These are phyloP conservation scores for Falco cherrug DNA, from an alignment of 2,797 vertebrate genomes.

Conservation along the genomic window DNA sequence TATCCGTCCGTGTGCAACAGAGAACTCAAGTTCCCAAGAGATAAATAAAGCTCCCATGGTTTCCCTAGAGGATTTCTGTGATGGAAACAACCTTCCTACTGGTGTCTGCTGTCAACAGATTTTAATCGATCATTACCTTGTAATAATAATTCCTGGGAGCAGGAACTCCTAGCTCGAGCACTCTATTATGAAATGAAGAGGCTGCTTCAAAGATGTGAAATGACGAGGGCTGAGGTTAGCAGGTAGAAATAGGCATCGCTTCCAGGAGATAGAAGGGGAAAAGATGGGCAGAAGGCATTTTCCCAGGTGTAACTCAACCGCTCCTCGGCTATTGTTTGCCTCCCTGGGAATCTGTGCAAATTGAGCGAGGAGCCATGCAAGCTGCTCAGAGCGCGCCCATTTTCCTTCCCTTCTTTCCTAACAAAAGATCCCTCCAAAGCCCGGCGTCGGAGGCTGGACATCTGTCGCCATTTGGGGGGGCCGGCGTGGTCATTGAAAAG, in stretches of 20 bases:
- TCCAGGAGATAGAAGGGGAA: neutral
- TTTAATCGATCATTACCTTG: conserved; percentile 24
- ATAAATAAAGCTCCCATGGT: neutral
- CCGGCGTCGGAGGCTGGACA: conserved; percentile 84
- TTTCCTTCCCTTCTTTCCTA: conserved; percentile 48
- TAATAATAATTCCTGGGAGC: neutral
- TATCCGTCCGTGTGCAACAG: neutral
- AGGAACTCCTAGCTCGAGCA: neutral
- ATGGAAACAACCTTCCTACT: neutral
- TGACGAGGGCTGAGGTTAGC: conserved; percentile 42
- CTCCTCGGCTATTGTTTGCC: conserved; percentile 78
- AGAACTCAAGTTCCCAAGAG: neutral
- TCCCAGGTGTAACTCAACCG: conserved; percentile 76
- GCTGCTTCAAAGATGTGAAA: conserved; percentile 1
- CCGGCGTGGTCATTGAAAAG: conserved; percentile 81
- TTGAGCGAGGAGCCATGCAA: conserved; percentile 54
- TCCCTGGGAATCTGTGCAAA: conserved; percentile 76
- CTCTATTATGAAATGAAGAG: neutral
- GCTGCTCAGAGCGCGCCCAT: conserved; percentile 59
- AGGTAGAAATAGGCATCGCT: conserved; percentile 40
- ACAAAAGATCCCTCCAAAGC: conserved; percentile 74
- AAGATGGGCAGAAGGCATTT: conserved; percentile 9
- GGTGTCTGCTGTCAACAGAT: conserved; percentile 18
- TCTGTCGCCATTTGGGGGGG: conserved; percentile 85
- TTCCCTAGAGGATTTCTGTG: conserved; percentile 14